A percentile compares a stretch with the other conserved stretches of the same genome.
Evolutionary conservation across 2,797 vertebrate genomes (phyloP).

Genomic region (Miichthys miiuy): DNA sequence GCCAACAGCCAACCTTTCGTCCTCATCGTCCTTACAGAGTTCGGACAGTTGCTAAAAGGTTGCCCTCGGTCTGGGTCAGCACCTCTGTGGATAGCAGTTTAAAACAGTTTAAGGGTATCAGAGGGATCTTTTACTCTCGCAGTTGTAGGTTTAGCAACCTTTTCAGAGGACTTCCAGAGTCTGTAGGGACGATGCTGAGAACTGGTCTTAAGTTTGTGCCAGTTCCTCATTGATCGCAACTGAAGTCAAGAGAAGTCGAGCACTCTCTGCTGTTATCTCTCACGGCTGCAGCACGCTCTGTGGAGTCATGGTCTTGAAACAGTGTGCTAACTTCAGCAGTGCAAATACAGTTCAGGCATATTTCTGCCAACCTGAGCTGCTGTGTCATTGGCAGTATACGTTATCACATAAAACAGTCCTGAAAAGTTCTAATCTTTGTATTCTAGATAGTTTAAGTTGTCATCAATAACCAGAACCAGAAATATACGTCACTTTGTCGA

Average conservation of each 20-base stretch:
- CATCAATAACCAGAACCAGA: too few relatives aligned
- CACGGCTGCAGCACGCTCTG: too few relatives aligned
- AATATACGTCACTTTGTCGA: too few relatives aligned
- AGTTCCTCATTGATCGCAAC: background rate
- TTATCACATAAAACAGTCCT: too few relatives aligned
- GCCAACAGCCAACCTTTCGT: constrained; percentile 18
- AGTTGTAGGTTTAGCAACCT: background rate
- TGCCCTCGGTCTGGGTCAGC: constrained; percentile 17
- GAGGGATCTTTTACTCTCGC: background rate
- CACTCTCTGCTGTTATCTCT: background rate
- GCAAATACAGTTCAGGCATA: too few relatives aligned
- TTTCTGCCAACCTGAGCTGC: too few relatives aligned
- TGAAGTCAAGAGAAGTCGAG: too few relatives aligned
- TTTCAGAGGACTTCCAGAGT: background rate
- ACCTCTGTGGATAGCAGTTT: constrained; percentile 20
- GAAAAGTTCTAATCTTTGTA: too few relatives aligned
- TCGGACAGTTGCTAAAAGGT: constrained; percentile 44
- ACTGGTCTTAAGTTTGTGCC: background rate
- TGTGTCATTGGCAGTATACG: too few relatives aligned
- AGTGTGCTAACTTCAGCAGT: too few relatives aligned
- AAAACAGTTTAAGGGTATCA: background rate
- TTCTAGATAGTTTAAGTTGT: too few relatives aligned
- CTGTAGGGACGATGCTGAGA: background rate
- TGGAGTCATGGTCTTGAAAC: too few relatives aligned
- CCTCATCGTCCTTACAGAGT: background rate